These are phyloP conservation scores for Operophtera brumata DNA, from an alignment of 2,888 invertebrate genomes.

Conservation along the genomic window DNA sequence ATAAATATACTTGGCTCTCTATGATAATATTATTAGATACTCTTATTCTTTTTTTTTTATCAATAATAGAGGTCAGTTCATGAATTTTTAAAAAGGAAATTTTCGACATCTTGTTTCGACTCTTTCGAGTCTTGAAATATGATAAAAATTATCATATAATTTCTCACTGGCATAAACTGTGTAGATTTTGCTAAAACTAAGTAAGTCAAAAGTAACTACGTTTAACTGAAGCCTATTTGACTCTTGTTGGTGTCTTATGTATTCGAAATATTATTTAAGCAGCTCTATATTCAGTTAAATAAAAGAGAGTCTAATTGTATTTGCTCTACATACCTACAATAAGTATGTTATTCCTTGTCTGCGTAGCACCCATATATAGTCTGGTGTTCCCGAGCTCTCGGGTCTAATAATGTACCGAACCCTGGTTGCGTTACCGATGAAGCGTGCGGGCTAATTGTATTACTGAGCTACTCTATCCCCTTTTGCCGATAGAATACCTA, in stretches of 20 bases:
- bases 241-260: background rate
- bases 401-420: background rate
- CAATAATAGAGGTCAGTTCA: no score
- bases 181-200: no score
- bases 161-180: no score
- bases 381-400: background rate
- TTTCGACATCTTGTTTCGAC: no score
- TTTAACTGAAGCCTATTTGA: no score
- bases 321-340: background rate
- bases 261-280: background rate
- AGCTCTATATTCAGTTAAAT: background rate
- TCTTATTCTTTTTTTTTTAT: no score
- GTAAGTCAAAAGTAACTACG: no score
- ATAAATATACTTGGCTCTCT: no score
- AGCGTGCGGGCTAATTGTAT: constrained; percentile 10
- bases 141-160: no score
- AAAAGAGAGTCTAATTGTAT: background rate
- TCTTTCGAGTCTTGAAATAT: no score
- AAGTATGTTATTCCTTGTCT: background rate
- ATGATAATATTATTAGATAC: no score
- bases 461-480: constrained; percentile 1
- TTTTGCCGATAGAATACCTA: constrained; percentile 2
- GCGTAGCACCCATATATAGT: background rate
- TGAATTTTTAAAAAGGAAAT: no score
- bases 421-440: background rate